Conservation (phyloP, 1,140 invertebrate species). For the Adoxophyes honmai region DNA sequence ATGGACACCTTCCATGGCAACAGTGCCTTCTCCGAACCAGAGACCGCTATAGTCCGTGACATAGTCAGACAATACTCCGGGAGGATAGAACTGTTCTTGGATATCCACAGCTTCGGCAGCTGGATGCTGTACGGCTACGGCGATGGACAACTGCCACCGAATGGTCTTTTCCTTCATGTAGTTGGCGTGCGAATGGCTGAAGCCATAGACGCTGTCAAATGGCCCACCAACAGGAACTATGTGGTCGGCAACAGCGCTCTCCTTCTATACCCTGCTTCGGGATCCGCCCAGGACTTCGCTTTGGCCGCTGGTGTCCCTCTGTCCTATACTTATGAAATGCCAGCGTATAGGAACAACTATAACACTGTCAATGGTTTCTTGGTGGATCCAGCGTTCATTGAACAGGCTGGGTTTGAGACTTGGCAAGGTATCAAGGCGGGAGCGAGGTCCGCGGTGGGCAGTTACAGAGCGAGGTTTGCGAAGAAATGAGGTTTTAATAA, state of each 20-base stretch:
- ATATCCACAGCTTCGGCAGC: slow-evolving; percentile 82
- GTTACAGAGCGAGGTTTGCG: slow-evolving; percentile 3
- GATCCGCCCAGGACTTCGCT: slow-evolving; percentile 37
- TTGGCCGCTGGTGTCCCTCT: slow-evolving; percentile 52
- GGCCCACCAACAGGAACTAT: slow-evolving; percentile 51
- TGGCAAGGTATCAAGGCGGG: slow-evolving; percentile 39
- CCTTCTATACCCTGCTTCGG: slow-evolving; percentile 70
- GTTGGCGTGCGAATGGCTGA: slow-evolving; percentile 60
- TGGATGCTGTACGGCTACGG: slow-evolving; percentile 82
- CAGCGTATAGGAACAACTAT: slow-evolving; percentile 20
- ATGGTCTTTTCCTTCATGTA: slow-evolving; percentile 57
- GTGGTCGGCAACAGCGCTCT: slow-evolving; percentile 76
- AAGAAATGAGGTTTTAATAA: background rate
- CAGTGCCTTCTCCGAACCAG: slow-evolving; percentile 84
- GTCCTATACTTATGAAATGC: slow-evolving; percentile 41
- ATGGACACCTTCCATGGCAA: slow-evolving; percentile 82
- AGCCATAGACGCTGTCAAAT: slow-evolving; percentile 50
- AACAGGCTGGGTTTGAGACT: slow-evolving; percentile 32
- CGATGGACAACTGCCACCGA: slow-evolving; percentile 71
- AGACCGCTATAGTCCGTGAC: slow-evolving; percentile 70
- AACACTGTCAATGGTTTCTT: slow-evolving; percentile 20
- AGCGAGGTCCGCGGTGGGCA: slow-evolving; percentile 16
- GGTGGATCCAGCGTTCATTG: slow-evolving; percentile 27
- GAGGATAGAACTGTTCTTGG: slow-evolving; percentile 76
- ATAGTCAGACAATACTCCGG: slow-evolving; percentile 49